Evolutionary conservation across 2,888 invertebrate genomes (phyloP), one percentile per base, ranked within the genome.

Genomic region (Flexamia atlantica): DNA sequence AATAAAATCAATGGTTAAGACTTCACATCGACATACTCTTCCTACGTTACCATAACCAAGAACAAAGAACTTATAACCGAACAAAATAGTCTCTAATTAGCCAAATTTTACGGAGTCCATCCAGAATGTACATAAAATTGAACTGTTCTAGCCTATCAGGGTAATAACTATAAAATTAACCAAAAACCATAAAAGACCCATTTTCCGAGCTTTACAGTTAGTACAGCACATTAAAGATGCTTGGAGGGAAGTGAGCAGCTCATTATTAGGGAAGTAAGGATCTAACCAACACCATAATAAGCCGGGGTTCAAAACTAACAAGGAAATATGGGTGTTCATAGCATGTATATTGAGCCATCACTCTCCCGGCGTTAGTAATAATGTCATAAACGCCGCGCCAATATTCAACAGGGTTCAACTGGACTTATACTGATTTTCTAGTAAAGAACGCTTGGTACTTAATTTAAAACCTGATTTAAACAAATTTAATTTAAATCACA

Each of bases 321-420:
- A 64, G 64, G 64, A 64, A 64, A 64, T 64, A 64, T 64, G 64
- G 30, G 64, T 28, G 30, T 64, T 64, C 28, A 30, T 64, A 64
- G 64, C 64, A 64, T 53, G 64, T 64, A 64, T 64, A 64, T 64
- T 64, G 64, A 64, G 64, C 17, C 64, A 64, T 64, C 64, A 64
- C 30, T 64, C 64, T 64, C 64, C 53, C 20, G 23, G 20, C 53
- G 20, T 53, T 53, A 23, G 53, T 14, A 30, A 30, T 64, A 64
- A 64, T 17, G 57, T 23, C 25, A 25, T 23, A 57, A 57, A 25
- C 57, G 57, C 1, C 3, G 57, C 57, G 12, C 46, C 46, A 57
- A 57, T 57, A 57, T 57, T 57, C 57, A 57, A 57, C 57, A 23
- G 57, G 57, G 3, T 57, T 57, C 23, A 57, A 57, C 20, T 25